phyloP scores from a whole-genome alignment of 2,888 invertebrate species.

The Coleophora flavipennella region DNA sequence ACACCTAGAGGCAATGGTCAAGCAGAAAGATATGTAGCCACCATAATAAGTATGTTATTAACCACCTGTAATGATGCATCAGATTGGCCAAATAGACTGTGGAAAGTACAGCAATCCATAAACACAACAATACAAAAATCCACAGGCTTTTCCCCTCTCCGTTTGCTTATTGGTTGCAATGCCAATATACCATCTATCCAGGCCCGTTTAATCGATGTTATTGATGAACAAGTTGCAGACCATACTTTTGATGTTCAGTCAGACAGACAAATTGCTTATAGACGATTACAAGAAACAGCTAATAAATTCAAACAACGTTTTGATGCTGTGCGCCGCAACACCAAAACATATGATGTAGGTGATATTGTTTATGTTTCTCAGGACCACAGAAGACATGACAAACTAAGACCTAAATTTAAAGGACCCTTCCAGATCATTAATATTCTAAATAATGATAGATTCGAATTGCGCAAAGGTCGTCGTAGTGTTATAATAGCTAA shows the following conservation, averaged over 20 bases:
- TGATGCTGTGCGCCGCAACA: constrained; percentile 3
- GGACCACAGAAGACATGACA: constrained; percentile 7
- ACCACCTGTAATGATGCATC: constrained; percentile 19
- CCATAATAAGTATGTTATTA: constrained; percentile 20
- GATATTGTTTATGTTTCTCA: constrained; percentile 8
- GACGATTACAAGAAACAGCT: not conserved
- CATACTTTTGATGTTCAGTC: constrained; percentile 4
- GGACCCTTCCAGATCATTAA: constrained; percentile 4
- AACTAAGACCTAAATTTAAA: constrained; percentile 5
- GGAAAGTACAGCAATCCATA: constrained; percentile 12
- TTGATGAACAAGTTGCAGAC: constrained; percentile 31
- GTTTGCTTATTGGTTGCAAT: constrained; percentile 6
- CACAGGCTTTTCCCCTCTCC: constrained; percentile 9
- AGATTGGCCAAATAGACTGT: constrained; percentile 9
- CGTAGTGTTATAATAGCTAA: too few species aligned
- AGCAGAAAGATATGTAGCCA: constrained; percentile 25
- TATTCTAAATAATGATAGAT: constrained; percentile 3
- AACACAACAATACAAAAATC: constrained; percentile 15
- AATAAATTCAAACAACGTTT: constrained; percentile 2
- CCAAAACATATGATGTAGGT: not conserved
- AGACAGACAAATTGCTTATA: not conserved
- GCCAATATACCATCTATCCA: not conserved
- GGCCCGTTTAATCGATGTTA: not conserved
- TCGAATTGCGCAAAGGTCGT: too few species aligned
- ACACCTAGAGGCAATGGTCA: constrained; percentile 13